Evolutionary conservation across 2,113 vertebrate genomes (phyloP).

Genomic region (Chelonoidis abingdonii): DNA sequence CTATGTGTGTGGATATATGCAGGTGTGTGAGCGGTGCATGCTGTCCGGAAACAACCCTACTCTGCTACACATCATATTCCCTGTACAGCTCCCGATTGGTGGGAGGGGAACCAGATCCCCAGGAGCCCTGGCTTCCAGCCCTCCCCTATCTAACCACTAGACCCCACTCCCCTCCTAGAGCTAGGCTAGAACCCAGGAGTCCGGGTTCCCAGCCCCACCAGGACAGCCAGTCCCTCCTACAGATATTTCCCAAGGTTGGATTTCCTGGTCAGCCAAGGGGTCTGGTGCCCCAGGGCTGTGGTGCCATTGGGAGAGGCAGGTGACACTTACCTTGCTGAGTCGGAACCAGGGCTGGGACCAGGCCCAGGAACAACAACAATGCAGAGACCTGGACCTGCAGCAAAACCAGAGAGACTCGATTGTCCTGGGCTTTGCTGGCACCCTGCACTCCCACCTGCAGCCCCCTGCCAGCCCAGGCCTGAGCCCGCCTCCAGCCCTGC

Average conservation of each 20-base stretch:
- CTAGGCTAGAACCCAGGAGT: not conserved
- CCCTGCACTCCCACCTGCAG: too few relatives aligned
- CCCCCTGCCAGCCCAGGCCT: too few relatives aligned
- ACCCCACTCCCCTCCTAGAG: not conserved
- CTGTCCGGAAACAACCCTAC: not conserved
- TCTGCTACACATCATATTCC: not conserved
- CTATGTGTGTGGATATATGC: not conserved
- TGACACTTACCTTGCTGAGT: not conserved
- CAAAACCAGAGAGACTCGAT: not conserved
- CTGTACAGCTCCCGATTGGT: not conserved
- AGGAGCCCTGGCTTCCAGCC: not conserved
- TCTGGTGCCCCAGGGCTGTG: too few relatives aligned
- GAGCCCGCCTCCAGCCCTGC: too few relatives aligned
- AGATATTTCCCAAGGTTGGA: not conserved
- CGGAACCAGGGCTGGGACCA: not conserved
- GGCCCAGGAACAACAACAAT: not conserved
- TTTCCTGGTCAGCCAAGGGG: not conserved
- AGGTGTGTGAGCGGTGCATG: not conserved
- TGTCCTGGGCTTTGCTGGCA: too few relatives aligned
- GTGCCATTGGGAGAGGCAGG: not conserved
- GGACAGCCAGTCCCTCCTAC: not conserved
- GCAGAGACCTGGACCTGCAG: not conserved
- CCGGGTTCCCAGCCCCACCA: not conserved
- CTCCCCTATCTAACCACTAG: not conserved
- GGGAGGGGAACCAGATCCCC: not conserved